These are phyloP conservation scores for Willisornis vidua DNA, from an alignment of 2,113 vertebrate genomes.

Conservation along the genomic window DNA sequence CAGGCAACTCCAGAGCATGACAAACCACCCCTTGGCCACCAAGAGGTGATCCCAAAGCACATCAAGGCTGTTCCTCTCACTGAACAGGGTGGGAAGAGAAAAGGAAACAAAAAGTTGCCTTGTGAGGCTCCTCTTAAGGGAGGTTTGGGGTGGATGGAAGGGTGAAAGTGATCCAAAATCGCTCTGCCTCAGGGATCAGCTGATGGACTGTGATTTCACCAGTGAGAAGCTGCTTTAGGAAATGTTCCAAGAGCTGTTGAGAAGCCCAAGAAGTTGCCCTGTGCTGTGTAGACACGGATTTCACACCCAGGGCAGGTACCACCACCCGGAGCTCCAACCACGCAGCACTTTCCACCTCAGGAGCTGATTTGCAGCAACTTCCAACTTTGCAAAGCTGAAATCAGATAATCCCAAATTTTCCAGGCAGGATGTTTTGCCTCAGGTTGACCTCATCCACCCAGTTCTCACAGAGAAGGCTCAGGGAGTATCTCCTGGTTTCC, in stretches of 20 bases:
- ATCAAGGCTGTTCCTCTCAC: not conserved
- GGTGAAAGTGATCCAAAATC: not conserved
- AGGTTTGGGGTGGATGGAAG: not conserved
- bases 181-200: not conserved
- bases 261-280: not conserved
- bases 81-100: rapidly evolving
- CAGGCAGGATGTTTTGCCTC: not conserved
- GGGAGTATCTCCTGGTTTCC: not conserved
- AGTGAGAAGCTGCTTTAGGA: not conserved
- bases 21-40: not conserved
- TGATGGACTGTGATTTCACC: not conserved
- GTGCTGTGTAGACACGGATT: not conserved
- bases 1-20: rapidly evolving
- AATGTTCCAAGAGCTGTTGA: not conserved
- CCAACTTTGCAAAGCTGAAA: not conserved
- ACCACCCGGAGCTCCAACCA: not conserved
- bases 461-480: not conserved
- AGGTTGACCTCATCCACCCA: not conserved
- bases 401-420: not conserved
- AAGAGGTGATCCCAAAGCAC: rapidly evolving
- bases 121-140: not conserved
- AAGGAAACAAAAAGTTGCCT: not conserved
- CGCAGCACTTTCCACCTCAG: not conserved
- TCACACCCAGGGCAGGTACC: not conserved
- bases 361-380: not conserved